Conservation (phyloP, 1,140 invertebrate genomes). For the Heliconius nattereri region DNA sequence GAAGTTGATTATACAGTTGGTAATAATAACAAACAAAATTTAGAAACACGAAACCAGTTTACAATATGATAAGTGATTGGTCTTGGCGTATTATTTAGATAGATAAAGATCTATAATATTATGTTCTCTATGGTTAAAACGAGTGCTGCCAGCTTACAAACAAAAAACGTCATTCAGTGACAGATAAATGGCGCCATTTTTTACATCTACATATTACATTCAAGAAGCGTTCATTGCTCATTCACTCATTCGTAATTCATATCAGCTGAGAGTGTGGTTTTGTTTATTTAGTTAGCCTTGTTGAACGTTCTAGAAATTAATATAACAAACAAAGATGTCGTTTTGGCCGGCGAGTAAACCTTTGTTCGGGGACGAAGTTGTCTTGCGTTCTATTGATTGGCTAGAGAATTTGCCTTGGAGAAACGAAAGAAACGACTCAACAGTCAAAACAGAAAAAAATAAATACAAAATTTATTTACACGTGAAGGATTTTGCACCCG, state of each 20-base stretch:
- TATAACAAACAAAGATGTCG: conserved; percentile 45
- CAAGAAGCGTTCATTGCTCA: conserved; percentile 21
- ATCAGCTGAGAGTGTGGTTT: conserved; percentile 38
- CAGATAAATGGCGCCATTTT: conserved; percentile 6
- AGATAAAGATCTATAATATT: background rate
- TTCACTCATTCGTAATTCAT: conserved; percentile 29
- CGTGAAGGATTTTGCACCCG: conserved; percentile 91
- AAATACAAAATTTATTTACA: conserved; percentile 86
- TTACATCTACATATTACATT: conserved; percentile 13
- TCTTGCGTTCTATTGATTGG: conserved; percentile 67
- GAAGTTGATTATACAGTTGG: background rate
- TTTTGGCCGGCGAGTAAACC: conserved; percentile 47
- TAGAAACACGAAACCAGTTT: background rate
- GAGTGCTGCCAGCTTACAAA: background rate
- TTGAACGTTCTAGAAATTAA: conserved; percentile 46
- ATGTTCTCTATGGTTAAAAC: background rate
- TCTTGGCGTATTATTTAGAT: background rate
- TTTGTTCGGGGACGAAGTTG: conserved; percentile 62
- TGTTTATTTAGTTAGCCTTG: conserved; percentile 34
- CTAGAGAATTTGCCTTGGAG: conserved; percentile 65
- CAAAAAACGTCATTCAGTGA: background rate
- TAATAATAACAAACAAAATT: background rate
- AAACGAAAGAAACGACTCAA: conserved; percentile 60
- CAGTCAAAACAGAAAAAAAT: conserved; percentile 52
- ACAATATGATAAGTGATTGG: background rate